These are phyloP conservation scores for Trididemnum nubilum DNA, from an alignment of 23 tunicate species.

Conservation along the genomic window DNA sequence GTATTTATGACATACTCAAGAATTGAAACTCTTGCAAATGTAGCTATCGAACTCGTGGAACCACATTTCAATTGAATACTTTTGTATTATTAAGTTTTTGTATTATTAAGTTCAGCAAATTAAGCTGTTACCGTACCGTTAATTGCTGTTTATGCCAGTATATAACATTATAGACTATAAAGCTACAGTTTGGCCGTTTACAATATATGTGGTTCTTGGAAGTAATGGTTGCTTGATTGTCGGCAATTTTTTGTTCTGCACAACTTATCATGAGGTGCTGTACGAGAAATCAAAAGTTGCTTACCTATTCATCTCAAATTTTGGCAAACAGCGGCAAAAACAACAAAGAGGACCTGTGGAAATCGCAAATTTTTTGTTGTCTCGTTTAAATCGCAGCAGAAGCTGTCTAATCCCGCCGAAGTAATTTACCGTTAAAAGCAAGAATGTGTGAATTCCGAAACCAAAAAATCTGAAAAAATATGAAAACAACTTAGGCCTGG, in stretches of 20 bases:
- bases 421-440: conserved; percentile 78
- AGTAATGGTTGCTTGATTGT: too few relatives aligned
- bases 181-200: too few relatives aligned
- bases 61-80: too few relatives aligned
- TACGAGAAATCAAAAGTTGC: too few relatives aligned
- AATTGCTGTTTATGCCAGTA: too few relatives aligned
- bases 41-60: too few relatives aligned
- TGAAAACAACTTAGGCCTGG: neutral
- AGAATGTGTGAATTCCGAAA: conserved; percentile 72
- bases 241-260: too few relatives aligned
- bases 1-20: too few relatives aligned
- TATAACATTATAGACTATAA: too few relatives aligned
- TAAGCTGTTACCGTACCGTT: too few relatives aligned
- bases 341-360: conserved; percentile 77
- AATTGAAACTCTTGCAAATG: neutral
- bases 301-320: conserved; percentile 58
- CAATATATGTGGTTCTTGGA: too few relatives aligned
- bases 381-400: conserved; percentile 44
- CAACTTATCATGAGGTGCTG: too few relatives aligned
- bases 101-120: neutral
- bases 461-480: conserved; percentile 74
- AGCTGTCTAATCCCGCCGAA: conserved; percentile 64
- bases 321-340: conserved; percentile 51
- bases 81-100: neutral
- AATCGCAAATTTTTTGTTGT: conserved; percentile 2